These are phyloP conservation scores for Ectemnius lituratus DNA, from an alignment of 2,888 invertebrate genomes.

Conservation along the genomic window DNA sequence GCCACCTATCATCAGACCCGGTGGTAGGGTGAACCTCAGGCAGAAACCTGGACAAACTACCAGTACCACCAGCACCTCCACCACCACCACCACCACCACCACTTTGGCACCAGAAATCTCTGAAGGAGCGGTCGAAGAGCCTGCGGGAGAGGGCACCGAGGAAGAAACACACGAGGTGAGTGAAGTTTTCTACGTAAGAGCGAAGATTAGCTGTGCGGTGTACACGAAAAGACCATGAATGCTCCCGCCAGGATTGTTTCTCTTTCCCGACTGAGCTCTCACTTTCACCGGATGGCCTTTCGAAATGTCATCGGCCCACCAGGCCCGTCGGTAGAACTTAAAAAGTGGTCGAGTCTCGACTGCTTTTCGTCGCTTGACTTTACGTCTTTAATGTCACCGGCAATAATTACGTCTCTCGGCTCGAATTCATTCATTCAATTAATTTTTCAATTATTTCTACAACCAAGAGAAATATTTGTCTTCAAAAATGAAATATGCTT, in stretches of 20 bases:
- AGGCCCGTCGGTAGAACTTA: constrained; percentile 9
- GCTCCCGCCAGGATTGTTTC: constrained; percentile 35
- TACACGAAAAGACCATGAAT: background rate
- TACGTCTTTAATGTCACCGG: constrained; percentile 15
- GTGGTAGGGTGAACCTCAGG: constrained; percentile 82
- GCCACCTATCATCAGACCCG: constrained; percentile 81
- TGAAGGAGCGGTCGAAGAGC: constrained; percentile 70
- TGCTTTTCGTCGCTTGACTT: constrained; percentile 43
- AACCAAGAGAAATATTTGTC: too few species aligned
- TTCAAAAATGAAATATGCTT: background rate
- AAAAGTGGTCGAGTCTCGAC: constrained; percentile 12
- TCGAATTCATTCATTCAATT: too few species aligned
- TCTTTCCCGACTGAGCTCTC: constrained; percentile 38
- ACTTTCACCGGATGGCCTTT: constrained; percentile 75
- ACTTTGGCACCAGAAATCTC: constrained; percentile 76
- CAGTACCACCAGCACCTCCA: constrained; percentile 78
- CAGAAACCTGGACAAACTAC: constrained; percentile 78
- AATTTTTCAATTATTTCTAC: too few species aligned
- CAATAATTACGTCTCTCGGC: too few species aligned
- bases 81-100: constrained; percentile 79
- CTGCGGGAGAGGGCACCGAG: constrained; percentile 74
- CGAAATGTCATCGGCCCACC: constrained; percentile 68
- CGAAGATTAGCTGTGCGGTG: too few species aligned
- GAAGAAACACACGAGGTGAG: constrained; percentile 75
- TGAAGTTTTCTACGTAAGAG: too few species aligned